These are phyloP conservation scores for Lasioglossum oenotherae DNA, from an alignment of 2,888 invertebrate genomes.

Conservation along the genomic window DNA sequence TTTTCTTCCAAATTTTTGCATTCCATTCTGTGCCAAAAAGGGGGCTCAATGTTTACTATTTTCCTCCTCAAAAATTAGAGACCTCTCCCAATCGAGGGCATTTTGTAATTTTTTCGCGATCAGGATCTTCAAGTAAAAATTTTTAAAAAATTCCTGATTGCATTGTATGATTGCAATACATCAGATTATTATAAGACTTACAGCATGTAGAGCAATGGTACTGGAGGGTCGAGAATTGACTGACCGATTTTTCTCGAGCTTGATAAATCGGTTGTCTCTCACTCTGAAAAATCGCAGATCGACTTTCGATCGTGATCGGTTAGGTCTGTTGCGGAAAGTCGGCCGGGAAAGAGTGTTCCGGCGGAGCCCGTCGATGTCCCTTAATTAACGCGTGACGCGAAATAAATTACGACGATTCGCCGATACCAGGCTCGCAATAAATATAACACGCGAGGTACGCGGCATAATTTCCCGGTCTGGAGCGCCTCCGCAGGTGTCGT, in stretches of 20 bases:
- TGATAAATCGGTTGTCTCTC: background rate
- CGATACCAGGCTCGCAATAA: constrained; percentile 61
- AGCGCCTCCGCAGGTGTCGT: constrained; percentile 9
- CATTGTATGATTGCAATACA: background rate
- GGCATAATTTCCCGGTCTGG: constrained; percentile 63
- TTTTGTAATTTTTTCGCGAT: background rate
- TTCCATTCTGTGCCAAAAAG: background rate
- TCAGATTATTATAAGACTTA: background rate
- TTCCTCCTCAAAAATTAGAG: background rate
- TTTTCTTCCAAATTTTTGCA: background rate
- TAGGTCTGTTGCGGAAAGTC: background rate
- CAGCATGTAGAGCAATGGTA: background rate
- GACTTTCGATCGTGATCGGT: constrained; percentile 1
- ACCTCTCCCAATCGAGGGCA: background rate
- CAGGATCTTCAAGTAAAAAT: background rate
- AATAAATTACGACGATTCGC: constrained; percentile 62
- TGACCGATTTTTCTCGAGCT: background rate
- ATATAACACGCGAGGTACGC: constrained; percentile 58
- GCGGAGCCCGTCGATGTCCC: constrained; percentile 33
- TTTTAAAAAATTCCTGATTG: background rate
- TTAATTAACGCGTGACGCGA: constrained; percentile 21
- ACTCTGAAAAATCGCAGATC: background rate
- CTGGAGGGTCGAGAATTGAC: background rate
- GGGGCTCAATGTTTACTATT: background rate
- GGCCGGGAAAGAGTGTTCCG: background rate